Conservation (phyloP, 2,797 vertebrate species). For the Nannoperca australis region DNA sequence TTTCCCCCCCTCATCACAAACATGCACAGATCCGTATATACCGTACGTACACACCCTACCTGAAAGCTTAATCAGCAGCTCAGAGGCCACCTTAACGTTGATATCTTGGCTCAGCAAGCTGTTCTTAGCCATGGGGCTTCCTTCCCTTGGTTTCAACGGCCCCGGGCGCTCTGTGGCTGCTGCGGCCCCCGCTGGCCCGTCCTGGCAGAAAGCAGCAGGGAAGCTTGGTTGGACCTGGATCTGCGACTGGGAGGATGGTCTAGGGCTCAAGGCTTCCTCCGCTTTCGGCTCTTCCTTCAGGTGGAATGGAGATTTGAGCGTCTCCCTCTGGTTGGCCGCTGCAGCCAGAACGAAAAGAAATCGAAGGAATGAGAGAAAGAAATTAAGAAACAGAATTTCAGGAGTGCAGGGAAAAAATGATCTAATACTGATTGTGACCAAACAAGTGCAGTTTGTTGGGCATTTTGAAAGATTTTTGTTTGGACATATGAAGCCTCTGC, state of each 20-base stretch:
- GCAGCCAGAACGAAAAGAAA: conserved; percentile 39
- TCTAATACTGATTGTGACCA: not conserved
- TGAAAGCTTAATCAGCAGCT: conserved; percentile 99
- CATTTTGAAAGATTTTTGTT: conserved; percentile 4
- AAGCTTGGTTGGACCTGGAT: conserved; percentile 83
- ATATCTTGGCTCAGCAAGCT: conserved; percentile 92
- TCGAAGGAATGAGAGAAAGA: not conserved
- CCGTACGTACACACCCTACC: conserved; percentile 80
- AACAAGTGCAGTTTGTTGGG: conserved; percentile 6
- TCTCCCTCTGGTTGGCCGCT: conserved; percentile 99
- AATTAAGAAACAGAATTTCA: not conserved
- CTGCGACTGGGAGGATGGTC: conserved; percentile 81
- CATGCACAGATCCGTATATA: conserved; percentile 9
- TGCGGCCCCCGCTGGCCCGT: conserved; percentile 76
- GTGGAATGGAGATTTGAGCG: conserved; percentile 92
- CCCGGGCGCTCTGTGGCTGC: conserved; percentile 75
- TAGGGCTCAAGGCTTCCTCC: conserved; percentile 87
- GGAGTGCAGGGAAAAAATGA: not conserved
- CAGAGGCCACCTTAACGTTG: conserved; percentile 95
- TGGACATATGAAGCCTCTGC: not conserved
- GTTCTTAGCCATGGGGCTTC: conserved; percentile 84
- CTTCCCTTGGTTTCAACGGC: conserved; percentile 87
- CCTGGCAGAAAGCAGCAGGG: conserved; percentile 86
- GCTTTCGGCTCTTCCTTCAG: conserved; percentile 96
- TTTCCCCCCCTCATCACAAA: not conserved